phyloP scores from a whole-genome alignment of 2,888 invertebrate genomes.

The Smittia aterrima region DNA sequence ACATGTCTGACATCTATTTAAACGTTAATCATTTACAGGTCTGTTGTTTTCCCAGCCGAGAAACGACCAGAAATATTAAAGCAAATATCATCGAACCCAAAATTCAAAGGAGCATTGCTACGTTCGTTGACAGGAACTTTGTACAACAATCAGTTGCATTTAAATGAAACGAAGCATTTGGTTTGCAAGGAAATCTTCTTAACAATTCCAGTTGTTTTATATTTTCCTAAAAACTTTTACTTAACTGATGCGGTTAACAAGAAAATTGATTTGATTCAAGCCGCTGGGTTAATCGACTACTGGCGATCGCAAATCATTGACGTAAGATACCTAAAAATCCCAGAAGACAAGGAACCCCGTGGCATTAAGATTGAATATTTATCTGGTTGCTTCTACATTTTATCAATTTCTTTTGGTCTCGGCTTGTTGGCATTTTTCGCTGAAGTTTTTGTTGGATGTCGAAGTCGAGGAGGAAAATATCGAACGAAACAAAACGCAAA shows the following conservation, averaged over 20 bases:
- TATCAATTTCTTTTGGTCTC: background rate
- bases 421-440: constrained; percentile 3
- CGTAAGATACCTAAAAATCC: background rate
- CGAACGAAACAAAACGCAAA: background rate
- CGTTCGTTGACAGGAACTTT: constrained; percentile 25
- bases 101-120: constrained; percentile 23
- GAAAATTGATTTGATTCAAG: background rate
- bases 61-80: background rate
- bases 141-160: constrained; percentile 17
- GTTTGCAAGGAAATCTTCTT: constrained; percentile 31
- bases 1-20: background rate
- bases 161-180: background rate
- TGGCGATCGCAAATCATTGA: constrained; percentile 30
- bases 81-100: background rate
- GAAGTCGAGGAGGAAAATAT: background rate
- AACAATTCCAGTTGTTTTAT: constrained; percentile 17
- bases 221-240: constrained; percentile 18
- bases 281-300: constrained; percentile 23
- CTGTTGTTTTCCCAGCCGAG: background rate
- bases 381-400: constrained; percentile 13
- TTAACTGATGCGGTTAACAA: constrained; percentile 2
- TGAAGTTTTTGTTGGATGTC: background rate
- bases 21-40: background rate
- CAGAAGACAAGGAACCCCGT: background rate
- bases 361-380: constrained; percentile 1